These are phyloP conservation scores for Arizona elegans DNA, from an alignment of 2,113 vertebrate species.

Conservation along the genomic window DNA sequence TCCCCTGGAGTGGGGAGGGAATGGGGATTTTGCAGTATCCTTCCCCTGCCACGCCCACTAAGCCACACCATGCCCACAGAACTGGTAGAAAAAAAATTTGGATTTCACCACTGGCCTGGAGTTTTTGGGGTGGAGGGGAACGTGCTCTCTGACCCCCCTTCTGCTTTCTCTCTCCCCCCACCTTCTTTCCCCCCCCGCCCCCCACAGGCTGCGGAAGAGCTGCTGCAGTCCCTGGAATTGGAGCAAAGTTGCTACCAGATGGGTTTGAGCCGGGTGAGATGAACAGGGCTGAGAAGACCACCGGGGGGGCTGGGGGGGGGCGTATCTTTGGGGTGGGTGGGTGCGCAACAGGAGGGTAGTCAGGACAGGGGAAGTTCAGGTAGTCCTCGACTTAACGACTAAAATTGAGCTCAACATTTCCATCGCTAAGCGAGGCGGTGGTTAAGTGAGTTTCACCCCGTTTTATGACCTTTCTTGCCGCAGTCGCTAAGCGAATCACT, in stretches of 20 bases:
- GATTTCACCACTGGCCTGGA: no score
- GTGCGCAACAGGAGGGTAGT: fast-evolving
- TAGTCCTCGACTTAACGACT: background rate
- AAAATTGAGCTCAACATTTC: background rate
- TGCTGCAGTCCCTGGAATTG: conserved; percentile 90
- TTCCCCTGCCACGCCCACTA: no score
- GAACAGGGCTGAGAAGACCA: conserved; percentile 26
- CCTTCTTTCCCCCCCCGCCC: background rate
- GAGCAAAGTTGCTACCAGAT: conserved; percentile 94
- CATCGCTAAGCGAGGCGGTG: background rate
- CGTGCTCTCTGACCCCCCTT: background rate
- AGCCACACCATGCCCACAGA: no score
- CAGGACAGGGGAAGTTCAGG: background rate
- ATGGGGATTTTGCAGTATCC: no score
- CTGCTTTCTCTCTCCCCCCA: no score
- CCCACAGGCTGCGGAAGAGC: conserved; percentile 86
- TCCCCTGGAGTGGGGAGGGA: no score
- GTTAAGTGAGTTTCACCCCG: background rate
- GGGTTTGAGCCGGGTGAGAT: conserved; percentile 86
- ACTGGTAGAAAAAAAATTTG: no score
- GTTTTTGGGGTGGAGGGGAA: no score
- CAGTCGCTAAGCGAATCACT: no score
- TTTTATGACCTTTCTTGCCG: no score
- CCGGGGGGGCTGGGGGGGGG: background rate
- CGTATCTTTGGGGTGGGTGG: no score